Percentiles rank a stretch among this genome's conserved stretches.
phyloP scores from a whole-genome alignment of 92 coral and sea anemone species.

The Epizoanthus fatuus region DNA sequence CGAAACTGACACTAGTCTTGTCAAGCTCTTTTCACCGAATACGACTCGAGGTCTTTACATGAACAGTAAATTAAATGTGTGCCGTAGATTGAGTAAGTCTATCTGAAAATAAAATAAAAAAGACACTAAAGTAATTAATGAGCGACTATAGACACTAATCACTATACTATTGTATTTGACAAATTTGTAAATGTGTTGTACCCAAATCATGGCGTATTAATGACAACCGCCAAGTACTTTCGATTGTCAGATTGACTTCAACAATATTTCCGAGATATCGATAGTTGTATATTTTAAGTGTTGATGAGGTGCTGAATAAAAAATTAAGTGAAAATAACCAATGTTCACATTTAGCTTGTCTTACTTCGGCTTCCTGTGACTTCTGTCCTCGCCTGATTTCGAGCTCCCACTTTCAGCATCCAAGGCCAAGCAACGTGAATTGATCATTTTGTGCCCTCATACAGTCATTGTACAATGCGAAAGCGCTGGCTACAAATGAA shows the following conservation, averaged over 20 bases:
- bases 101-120: neutral
- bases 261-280: conserved; percentile 2
- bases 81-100: neutral
- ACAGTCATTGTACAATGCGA: no score
- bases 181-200: conserved; percentile 3
- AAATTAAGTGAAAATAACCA: no score
- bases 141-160: no score
- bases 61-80: conserved; percentile 9
- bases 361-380: no score
- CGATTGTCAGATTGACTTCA: conserved; percentile 17
- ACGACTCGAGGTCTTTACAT: neutral
- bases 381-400: no score
- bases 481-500: no score
- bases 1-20: conserved; percentile 14
- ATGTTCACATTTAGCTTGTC: no score
- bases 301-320: neutral
- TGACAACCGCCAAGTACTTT: conserved; percentile 17
- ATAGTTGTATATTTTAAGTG: conserved; percentile 12
- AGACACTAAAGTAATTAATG: neutral
- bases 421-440: no score
- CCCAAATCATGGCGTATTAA: conserved; percentile 21
- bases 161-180: conserved; percentile 8
- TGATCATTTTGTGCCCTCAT: no score
- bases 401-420: no score
- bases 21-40: conserved; percentile 11